Base-by-base conservation (phyloP, 2,888 invertebrate species). In the Thera obeliscata region DNA sequence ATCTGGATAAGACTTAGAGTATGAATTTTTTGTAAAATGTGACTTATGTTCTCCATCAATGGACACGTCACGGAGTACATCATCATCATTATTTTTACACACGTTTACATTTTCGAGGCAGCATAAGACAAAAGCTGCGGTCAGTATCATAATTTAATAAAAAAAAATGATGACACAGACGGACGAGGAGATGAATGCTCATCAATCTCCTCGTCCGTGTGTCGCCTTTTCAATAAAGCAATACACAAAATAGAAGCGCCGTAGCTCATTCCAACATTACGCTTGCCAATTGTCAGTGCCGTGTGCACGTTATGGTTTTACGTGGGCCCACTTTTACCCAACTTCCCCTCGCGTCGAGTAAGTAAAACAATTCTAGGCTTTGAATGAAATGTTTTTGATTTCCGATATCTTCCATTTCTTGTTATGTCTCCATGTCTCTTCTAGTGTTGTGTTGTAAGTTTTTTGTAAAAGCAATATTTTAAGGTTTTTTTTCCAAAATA, bases 281-380 rank as follows among this genome's bases (percentile, higher is more conserved):
- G 75, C 67, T 72, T 62, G 74, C 65, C 71, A 66, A 72, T 72
- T 70, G 72, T 73, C 74, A 66, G 67, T 61, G 71, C 73, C 73
- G 75, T 75, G 72, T 77, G 76, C 76, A 69, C 66, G 62, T 73
- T 71, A 73, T 72, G 73, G 66, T 61, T 64, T 66, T 57, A 54
- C 35, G 22, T 7, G 61, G 62, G 60, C 46, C 67, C 66, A 66
- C 56, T 64, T 70, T 71, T 43, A 35, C 67, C 70, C 56, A 35
- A 43, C 58, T 54, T 70, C 66, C 69, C 64, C 66, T 72, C 55
- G 57, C 46, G 60, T 9, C 58, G 55, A 56, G 66, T 56, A 70
- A 67, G 66, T 64, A 58, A 68, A 58, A 66, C 67, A 69, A 73
- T 70, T 70, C 57, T 64, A 64, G 61, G 66, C 56, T 72, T 64